phyloP scores from a whole-genome alignment of 2,113 vertebrate genomes.

The Tyrannus savana region DNA sequence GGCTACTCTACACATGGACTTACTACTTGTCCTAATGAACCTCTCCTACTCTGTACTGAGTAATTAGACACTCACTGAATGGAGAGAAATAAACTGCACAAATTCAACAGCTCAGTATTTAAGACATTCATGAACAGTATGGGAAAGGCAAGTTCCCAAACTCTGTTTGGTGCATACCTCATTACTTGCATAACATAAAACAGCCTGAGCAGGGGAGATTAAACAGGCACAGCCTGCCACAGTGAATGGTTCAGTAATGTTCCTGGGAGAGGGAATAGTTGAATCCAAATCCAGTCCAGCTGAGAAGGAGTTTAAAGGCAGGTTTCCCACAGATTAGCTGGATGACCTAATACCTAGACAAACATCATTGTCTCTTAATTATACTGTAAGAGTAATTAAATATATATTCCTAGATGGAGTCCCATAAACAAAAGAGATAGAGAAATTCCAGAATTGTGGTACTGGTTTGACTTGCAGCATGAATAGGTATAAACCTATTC shows the following conservation, averaged over 20 bases:
- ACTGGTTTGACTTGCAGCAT: not conserved
- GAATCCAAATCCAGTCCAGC: not conserved
- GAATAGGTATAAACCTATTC: not conserved
- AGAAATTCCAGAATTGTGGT: not conserved
- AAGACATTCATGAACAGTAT: not conserved
- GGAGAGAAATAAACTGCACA: not conserved
- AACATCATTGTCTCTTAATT: not conserved
- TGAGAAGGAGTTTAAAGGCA: not conserved
- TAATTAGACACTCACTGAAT: not conserved
- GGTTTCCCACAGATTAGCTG: not conserved
- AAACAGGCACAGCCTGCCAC: not conserved
- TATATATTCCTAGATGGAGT: not conserved
- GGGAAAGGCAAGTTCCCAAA: not conserved
- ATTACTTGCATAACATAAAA: not conserved
- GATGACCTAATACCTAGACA: not conserved
- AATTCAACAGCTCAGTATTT: not conserved
- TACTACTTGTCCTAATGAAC: not conserved
- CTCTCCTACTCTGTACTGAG: not conserved
- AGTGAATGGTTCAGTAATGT: not conserved
- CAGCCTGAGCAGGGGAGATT: not conserved
- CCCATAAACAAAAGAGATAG: not conserved
- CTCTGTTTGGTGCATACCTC: not conserved
- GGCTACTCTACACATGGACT: not conserved
- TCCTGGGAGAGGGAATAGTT: not conserved
- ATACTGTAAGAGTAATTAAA: not conserved